A percentile compares a stretch with the other conserved stretches of the same genome.
Conservation (phyloP, 2,797 vertebrate genomes). For the Danio jaintianensis region DNA sequence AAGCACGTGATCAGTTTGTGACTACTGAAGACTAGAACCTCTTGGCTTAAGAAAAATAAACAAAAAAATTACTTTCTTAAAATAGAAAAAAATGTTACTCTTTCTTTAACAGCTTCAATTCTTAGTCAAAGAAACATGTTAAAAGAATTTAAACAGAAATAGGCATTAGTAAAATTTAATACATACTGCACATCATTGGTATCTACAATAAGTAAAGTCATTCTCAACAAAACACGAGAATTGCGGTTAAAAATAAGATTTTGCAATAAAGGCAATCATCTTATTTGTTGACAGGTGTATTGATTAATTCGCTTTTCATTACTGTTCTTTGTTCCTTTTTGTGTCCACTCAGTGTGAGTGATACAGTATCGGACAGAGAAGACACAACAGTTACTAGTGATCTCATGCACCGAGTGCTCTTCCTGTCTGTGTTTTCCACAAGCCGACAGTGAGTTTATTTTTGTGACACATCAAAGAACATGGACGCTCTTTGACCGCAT, state of each 20-base stretch:
- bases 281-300: conserved; percentile 14
- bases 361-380: conserved; percentile 29
- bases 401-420: conserved; percentile 6
- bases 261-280: neutral
- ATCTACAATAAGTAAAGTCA: neutral
- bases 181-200: neutral
- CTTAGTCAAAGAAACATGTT: neutral
- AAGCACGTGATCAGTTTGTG: neutral
- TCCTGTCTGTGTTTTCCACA: conserved; percentile 19
- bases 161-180: neutral
- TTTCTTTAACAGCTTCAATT: too few species aligned
- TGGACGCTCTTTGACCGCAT: conserved; percentile 3
- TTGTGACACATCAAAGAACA: conserved; percentile 60
- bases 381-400: neutral
- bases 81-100: too few species aligned
- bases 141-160: neutral
- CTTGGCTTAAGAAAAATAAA: neutral
- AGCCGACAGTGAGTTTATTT: conserved; percentile 48
- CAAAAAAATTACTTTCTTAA: too few species aligned
- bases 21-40: neutral
- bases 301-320: conserved; percentile 27
- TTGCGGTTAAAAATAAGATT: conserved; percentile 2
- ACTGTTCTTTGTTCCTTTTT: conserved; percentile 25
- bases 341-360: conserved; percentile 18
- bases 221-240: neutral